Conservation (phyloP, 1,140 invertebrate species). For the Panonychus citri region DNA sequence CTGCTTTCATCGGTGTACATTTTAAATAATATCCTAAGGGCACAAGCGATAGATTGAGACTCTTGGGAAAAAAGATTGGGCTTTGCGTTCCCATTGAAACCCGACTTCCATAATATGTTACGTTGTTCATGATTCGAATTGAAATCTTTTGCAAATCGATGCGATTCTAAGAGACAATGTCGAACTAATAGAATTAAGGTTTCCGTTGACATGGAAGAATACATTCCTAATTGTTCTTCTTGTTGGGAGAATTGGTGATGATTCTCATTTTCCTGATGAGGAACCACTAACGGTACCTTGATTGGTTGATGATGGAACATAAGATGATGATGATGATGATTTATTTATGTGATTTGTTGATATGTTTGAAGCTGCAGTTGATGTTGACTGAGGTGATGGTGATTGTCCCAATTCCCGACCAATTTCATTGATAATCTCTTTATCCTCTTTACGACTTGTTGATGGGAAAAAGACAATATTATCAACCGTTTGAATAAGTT, state of each 20-base stretch:
- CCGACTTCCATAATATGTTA: slow-evolving; percentile 81
- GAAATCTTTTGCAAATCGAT: slow-evolving; percentile 79
- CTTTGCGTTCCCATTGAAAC: slow-evolving; percentile 47
- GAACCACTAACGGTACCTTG: too few relatives aligned
- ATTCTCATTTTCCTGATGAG: neutral
- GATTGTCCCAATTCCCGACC: slow-evolving; percentile 16
- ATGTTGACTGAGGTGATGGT: neutral
- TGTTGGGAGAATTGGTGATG: neutral
- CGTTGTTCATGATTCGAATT: slow-evolving; percentile 82
- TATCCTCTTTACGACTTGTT: slow-evolving; percentile 84
- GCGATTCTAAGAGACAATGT: slow-evolving; percentile 73
- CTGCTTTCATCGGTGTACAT: slow-evolving; percentile 63
- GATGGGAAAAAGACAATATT: slow-evolving; percentile 95
- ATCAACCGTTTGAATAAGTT: slow-evolving; percentile 95
- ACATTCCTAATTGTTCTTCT: slow-evolving; percentile 87
- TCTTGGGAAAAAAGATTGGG: slow-evolving; percentile 88
- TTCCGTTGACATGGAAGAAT: slow-evolving; percentile 49
- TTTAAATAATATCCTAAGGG: slow-evolving; percentile 75
- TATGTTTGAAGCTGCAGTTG: neutral
- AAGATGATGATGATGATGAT: too few relatives aligned
- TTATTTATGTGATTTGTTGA: neutral
- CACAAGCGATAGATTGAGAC: slow-evolving; percentile 79
- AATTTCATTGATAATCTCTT: slow-evolving; percentile 53
- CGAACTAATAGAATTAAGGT: slow-evolving; percentile 60
- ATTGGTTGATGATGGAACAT: neutral